Base-by-base conservation (phyloP, 2,797 vertebrate genomes). In the Myotis vivesi region DNA sequence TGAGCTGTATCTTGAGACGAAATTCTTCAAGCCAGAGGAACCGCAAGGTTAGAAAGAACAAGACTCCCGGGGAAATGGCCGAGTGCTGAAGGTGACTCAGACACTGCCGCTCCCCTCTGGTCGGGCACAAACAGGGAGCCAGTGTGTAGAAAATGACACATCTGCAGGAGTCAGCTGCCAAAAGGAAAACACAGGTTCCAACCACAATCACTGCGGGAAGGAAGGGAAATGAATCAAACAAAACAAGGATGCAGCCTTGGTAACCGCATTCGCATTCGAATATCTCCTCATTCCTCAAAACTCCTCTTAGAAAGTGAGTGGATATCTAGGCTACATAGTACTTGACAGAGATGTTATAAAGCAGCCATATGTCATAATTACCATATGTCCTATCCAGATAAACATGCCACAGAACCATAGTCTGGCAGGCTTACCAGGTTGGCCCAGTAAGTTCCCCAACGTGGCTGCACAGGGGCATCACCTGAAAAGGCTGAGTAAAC, bases 11-110 rank as follows among this genome's bases (percentile, higher is more conserved):
- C 55, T 28, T 68, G 46, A 95, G 91, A 95, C 64, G 86, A 92
- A 95, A 96, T 64, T 92, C 87, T 91, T 84, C 64, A 94, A 94
- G 23, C 62, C 46, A 82, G 44, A 89, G 83, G 95, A 93, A 76
- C 77, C 85, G 83, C 86, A 92, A 76, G n/a, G 46, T 87, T 73
- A 75, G 62, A 55, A 46, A 91, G 82, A 36, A 59, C 28, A 71
- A 44, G 77, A 91, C 36, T 76, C 53, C 81, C 19, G 36, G 72
- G 73, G 57, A 93, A 87, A 92, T 83, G 41, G 76, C 46, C 28
- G 38, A 36, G 76, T 76, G 55, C 49, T 8, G 28, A 49, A 77
- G 73, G 30, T 93, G 96, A 95, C 87, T 97, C 94, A 95, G 83
- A 73, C 84, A 71, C 2, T 62, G 73, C 85, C 81, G 64, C 59